A percentile compares a stretch with the other conserved stretches of the same genome.
phyloP scores from a whole-genome alignment of 2,888 invertebrate species.

The Barypeithes pellucidus region DNA sequence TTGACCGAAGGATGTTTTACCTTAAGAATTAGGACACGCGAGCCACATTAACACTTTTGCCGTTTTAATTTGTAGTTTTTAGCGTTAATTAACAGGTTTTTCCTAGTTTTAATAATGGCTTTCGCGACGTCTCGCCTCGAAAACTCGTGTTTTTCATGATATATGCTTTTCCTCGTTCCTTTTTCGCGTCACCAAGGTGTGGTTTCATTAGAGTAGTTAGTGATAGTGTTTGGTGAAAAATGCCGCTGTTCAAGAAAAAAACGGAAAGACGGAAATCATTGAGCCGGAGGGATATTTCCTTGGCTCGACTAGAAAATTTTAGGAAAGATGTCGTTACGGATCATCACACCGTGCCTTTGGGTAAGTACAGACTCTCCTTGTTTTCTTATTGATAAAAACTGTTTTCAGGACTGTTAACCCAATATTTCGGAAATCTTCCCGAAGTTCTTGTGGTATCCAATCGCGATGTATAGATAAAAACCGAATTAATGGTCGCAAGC shows the following conservation, averaged over 20 bases:
- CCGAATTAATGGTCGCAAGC: too few species aligned
- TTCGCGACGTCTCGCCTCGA: constrained; percentile 20
- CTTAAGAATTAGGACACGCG: constrained; percentile 43
- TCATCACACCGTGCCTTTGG: constrained; percentile 71
- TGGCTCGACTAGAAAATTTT: constrained; percentile 72
- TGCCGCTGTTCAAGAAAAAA: constrained; percentile 64
- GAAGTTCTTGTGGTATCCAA: too few species aligned
- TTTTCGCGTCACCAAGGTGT: constrained; percentile 32
- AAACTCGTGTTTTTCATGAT: constrained; percentile 36
- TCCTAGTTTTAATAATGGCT: constrained; percentile 24
- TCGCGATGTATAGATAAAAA: too few species aligned
- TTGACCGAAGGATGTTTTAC: constrained; percentile 43
- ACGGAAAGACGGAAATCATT: constrained; percentile 62
- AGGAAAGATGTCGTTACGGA: constrained; percentile 76
- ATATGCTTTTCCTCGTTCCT: not conserved
- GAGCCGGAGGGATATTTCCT: constrained; percentile 70
- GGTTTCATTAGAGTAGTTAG: constrained; percentile 28
- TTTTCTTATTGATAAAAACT: too few species aligned
- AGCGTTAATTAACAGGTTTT: constrained; percentile 37
- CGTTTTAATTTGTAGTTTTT: constrained; percentile 28
- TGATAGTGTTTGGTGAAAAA: constrained; percentile 38
- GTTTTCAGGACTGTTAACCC: too few species aligned
- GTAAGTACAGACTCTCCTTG: constrained; percentile 55
- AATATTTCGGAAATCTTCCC: too few species aligned
- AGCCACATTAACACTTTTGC: constrained; percentile 37